These are phyloP conservation scores for Napeogenes sylphis DNA, from an alignment of 2,888 invertebrate genomes.

Conservation along the genomic window DNA sequence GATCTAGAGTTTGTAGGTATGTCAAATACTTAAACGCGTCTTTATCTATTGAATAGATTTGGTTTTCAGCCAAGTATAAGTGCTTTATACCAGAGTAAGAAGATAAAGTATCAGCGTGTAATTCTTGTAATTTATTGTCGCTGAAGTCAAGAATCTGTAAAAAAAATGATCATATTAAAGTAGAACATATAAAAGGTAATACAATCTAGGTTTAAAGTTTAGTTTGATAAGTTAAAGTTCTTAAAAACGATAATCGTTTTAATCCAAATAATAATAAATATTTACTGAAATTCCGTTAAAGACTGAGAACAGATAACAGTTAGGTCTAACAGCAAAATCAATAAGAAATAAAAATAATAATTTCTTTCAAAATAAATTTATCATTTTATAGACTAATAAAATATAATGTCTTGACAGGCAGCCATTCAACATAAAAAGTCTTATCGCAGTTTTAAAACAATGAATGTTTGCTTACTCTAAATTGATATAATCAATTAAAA, in stretches of 20 bases:
- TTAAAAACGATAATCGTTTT: too few species aligned
- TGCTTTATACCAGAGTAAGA: conserved; percentile 72
- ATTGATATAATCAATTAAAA: conserved; percentile 13
- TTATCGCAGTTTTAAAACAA: conserved; percentile 3
- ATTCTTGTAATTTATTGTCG: conserved; percentile 73
- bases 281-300: not conserved
- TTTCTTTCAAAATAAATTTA: conserved; percentile 6
- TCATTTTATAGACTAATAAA: too few species aligned
- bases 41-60: conserved; percentile 75
- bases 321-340: too few species aligned
- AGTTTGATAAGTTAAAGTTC: too few species aligned
- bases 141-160: conserved; percentile 79
- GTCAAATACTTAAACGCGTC: conserved; percentile 69
- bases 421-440: too few species aligned
- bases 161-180: conserved; percentile 12
- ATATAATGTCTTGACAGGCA: too few species aligned
- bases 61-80: conserved; percentile 78
- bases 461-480: conserved; percentile 4
- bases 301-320: conserved; percentile 24
- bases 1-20: conserved; percentile 74
- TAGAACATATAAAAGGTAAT: conserved; percentile 1
- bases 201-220: too few species aligned
- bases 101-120: conserved; percentile 69
- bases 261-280: too few species aligned
- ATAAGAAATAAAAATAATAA: too few species aligned